A percentile compares a stretch with the other conserved stretches of the same genome.
Conservation (phyloP, 2,888 invertebrate species). For the Arge pagana region DNA sequence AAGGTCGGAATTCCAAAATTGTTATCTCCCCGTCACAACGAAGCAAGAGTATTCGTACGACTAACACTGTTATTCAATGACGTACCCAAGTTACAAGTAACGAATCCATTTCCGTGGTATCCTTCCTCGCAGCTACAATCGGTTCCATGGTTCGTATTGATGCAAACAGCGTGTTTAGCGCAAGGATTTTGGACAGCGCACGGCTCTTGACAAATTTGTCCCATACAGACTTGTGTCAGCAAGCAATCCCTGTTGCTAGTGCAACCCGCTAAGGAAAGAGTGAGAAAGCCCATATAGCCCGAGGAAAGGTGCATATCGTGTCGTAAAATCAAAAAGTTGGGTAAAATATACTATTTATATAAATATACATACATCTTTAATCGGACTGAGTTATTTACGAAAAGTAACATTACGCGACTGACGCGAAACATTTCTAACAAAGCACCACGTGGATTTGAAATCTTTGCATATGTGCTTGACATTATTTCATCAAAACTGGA, state of each 20-base stretch:
- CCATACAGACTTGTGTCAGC: slow-evolving; percentile 84
- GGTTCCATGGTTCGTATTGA: slow-evolving; percentile 85
- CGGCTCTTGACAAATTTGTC: slow-evolving; percentile 82
- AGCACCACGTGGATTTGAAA: no score
- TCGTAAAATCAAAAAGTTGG: slow-evolving; percentile 6
- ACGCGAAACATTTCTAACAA: no score
- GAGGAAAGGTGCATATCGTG: slow-evolving; percentile 30
- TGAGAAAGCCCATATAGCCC: slow-evolving; percentile 52
- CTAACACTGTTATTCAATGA: background rate
- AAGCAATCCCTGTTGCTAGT: slow-evolving; percentile 84
- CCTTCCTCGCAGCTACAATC: slow-evolving; percentile 87
- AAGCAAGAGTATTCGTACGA: background rate
- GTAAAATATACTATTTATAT: background rate
- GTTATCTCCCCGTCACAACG: background rate
- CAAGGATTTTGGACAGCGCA: slow-evolving; percentile 87
- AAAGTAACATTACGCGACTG: no score
- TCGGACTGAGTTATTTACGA: background rate
- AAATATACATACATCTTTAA: slow-evolving; percentile 5
- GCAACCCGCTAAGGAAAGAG: slow-evolving; percentile 73
- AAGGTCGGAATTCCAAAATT: no score
- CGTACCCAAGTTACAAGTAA: slow-evolving; percentile 79
- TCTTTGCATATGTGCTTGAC: no score
- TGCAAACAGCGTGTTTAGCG: slow-evolving; percentile 80
- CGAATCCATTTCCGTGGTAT: slow-evolving; percentile 84
- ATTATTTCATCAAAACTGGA: slow-evolving; percentile 20